Percentiles rank a stretch among this genome's conserved stretches.
These are phyloP conservation scores for Spea bombifrons DNA, from an alignment of 2,113 vertebrate genomes.

Conservation along the genomic window DNA sequence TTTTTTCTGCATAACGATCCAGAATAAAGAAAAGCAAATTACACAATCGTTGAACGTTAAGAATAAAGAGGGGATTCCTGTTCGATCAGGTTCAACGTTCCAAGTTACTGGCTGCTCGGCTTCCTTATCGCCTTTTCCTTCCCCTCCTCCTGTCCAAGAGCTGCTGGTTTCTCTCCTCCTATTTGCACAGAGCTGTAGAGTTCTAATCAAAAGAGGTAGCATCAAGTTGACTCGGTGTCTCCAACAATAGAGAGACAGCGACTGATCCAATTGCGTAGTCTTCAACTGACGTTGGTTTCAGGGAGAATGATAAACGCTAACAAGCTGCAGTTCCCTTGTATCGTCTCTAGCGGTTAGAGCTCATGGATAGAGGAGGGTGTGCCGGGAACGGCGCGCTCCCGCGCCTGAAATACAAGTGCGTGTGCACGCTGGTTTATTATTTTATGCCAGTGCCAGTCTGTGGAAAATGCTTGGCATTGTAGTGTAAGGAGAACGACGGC, in stretches of 20 bases:
- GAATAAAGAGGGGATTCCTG: conserved; percentile 8
- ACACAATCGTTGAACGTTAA: neutral
- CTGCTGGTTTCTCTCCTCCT: conserved; percentile 21
- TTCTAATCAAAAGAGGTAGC: neutral
- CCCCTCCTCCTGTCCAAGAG: conserved; percentile 25
- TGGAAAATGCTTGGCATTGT: too few species aligned
- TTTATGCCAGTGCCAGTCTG: too few species aligned
- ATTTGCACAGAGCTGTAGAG: conserved; percentile 6
- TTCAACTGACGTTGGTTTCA: neutral
- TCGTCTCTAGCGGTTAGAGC: neutral
- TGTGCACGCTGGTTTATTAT: too few species aligned
- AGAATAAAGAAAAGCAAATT: neutral
- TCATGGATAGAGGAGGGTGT: neutral
- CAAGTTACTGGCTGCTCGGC: conserved; percentile 18
- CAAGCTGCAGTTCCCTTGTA: neutral
- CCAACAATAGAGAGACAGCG: neutral
- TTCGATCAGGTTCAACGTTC: conserved; percentile 19
- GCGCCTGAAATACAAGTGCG: too few species aligned
- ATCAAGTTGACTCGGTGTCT: neutral
- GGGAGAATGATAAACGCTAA: neutral
- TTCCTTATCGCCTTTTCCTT: conserved; percentile 39
- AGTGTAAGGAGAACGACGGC: too few species aligned
- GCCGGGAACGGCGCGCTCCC: neutral
- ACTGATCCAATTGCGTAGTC: neutral
- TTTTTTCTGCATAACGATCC: neutral